Evolutionary conservation across 2,113 vertebrate genomes (phyloP).

Genomic region (Paramormyrops kingsleyae): DNA sequence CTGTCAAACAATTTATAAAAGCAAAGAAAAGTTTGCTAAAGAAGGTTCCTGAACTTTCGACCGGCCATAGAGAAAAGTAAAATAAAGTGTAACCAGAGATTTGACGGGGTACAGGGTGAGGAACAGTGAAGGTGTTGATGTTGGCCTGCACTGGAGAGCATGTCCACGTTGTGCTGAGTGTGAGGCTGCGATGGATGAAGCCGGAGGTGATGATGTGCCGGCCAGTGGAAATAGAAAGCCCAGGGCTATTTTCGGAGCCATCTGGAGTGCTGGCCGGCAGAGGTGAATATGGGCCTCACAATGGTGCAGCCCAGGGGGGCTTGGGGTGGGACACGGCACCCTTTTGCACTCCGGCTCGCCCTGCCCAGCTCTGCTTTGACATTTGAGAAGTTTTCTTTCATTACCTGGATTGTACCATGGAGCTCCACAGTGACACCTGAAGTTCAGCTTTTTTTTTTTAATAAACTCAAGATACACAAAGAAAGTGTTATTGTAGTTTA

Average conservation of each 20-base stretch:
- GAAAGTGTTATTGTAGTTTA: not conserved
- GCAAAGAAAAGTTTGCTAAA: not conserved
- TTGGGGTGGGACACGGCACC: not conserved
- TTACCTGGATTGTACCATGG: not conserved
- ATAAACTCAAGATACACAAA: not conserved
- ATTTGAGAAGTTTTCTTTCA: not conserved
- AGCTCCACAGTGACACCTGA: not conserved
- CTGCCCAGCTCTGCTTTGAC: not conserved
- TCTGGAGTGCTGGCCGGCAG: slow-evolving; percentile 53
- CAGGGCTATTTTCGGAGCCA: slow-evolving; percentile 60
- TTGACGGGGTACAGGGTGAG: not conserved
- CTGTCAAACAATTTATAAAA: not conserved
- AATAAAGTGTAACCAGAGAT: not conserved
- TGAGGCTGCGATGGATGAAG: not conserved
- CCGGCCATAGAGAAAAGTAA: not conserved
- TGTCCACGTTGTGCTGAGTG: not conserved
- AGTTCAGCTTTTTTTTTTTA: not conserved
- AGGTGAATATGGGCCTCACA: slow-evolving; percentile 45
- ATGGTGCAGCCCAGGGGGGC: slow-evolving; percentile 14
- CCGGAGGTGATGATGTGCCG: slow-evolving; percentile 27
- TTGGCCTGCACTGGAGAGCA: not conserved
- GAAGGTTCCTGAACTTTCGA: not conserved
- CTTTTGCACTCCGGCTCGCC: not conserved
- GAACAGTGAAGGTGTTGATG: not conserved
- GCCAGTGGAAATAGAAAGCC: slow-evolving; percentile 57